Percentiles rank a stretch among this genome's conserved stretches.
phyloP scores from a whole-genome alignment of 2,113 vertebrate genomes.

The Anseranas semipalmata region DNA sequence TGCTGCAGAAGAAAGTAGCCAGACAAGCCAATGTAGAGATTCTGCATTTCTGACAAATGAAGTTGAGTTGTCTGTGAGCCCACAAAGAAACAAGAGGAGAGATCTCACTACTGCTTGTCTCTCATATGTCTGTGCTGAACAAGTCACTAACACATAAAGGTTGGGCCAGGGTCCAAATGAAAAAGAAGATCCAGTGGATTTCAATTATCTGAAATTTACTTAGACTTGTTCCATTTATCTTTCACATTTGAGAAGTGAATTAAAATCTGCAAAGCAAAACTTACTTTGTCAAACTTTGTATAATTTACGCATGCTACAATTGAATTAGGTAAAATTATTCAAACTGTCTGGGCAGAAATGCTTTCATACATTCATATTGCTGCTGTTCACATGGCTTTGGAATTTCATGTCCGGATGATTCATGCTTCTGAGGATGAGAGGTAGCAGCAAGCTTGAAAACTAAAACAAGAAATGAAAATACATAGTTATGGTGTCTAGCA shows the following conservation, averaged over 20 bases:
- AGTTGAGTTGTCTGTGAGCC: neutral
- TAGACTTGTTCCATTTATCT: neutral
- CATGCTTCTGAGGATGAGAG: neutral
- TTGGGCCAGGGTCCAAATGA: neutral
- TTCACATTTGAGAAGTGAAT: neutral
- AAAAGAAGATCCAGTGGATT: neutral
- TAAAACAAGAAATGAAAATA: neutral
- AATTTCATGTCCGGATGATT: constrained; percentile 20
- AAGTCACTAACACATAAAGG: neutral
- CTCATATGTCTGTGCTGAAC: neutral
- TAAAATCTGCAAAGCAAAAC: neutral
- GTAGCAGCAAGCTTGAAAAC: constrained; percentile 11
- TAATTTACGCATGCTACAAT: neutral
- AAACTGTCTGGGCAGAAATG: neutral
- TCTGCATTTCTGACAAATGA: neutral
- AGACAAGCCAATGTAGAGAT: neutral
- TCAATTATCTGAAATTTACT: neutral
- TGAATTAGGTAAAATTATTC: constrained; percentile 19
- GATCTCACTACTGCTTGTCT: neutral
- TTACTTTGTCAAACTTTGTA: neutral
- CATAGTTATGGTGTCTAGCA: neutral
- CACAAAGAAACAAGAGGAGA: neutral
- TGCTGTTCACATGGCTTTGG: constrained; percentile 1
- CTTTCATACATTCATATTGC: neutral
- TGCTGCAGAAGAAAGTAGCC: neutral